A percentile compares a stretch with the other conserved stretches of the same genome.
These are phyloP conservation scores for Microhierax caerulescens DNA, from an alignment of 2,797 vertebrate species.

Conservation along the genomic window DNA sequence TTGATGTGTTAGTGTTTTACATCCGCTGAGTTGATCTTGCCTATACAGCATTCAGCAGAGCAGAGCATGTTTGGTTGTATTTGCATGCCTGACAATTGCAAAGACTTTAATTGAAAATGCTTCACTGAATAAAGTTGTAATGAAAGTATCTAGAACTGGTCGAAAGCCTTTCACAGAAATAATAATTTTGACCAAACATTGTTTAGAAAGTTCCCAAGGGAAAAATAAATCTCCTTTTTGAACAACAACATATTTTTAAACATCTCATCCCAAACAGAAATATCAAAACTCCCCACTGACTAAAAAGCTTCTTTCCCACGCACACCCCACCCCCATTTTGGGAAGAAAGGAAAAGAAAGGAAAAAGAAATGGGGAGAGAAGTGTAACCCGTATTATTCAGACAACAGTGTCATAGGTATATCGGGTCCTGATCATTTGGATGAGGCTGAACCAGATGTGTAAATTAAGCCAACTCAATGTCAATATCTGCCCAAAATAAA, in stretches of 20 bases:
- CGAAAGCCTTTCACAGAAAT: not conserved
- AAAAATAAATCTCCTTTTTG: not conserved
- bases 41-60: not conserved
- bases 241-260: not conserved
- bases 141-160: not conserved
- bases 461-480: not conserved
- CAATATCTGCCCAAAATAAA: not conserved
- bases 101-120: not conserved
- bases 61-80: not conserved
- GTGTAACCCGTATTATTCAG: not conserved
- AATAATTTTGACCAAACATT: not conserved
- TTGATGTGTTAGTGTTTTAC: not conserved
- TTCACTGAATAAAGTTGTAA: not conserved
- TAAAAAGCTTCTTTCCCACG: not conserved
- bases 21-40: not conserved
- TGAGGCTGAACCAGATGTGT: not conserved
- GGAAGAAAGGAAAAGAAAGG: not conserved
- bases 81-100: not conserved
- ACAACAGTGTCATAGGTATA: not conserved
- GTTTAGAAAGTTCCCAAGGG: not conserved
- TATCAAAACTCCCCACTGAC: not conserved
- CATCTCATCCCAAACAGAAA: not conserved
- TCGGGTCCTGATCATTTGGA: not conserved
- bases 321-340: fast-evolving
- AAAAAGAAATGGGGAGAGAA: not conserved